phyloP scores from a whole-genome alignment of 2,113 vertebrate genomes.

The Mus pahari region DNA sequence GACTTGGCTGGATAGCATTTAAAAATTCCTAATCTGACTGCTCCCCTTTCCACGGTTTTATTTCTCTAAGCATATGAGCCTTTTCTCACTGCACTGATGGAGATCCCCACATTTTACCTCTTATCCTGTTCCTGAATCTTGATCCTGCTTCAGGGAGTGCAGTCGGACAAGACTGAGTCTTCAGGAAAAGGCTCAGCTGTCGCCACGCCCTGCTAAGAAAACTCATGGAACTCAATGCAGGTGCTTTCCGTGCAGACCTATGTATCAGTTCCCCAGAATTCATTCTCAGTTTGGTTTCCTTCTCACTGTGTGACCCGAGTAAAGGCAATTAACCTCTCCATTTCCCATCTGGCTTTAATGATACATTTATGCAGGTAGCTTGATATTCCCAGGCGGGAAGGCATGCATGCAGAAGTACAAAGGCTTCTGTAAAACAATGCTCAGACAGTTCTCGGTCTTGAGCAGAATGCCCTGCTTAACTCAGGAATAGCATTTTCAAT shows the following conservation, averaged over 20 bases:
- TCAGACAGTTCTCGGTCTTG: not conserved
- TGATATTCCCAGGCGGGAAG: constrained; percentile 13
- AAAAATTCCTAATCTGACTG: rapidly evolving
- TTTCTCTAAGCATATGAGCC: not conserved
- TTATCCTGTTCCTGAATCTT: not conserved
- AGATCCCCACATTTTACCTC: not conserved
- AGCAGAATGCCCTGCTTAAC: not conserved
- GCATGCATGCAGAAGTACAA: not conserved
- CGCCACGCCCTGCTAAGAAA: not conserved
- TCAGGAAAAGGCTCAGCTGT: too few species aligned
- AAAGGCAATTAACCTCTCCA: constrained; percentile 60
- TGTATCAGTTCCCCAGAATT: not conserved
- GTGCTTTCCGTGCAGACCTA: not conserved
- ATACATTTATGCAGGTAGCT: constrained; percentile 40
- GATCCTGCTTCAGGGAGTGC: not conserved
- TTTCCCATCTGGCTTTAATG: constrained; percentile 37
- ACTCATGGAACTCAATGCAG: not conserved
- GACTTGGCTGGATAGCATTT: not conserved
- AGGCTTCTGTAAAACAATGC: not conserved
- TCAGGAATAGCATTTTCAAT: rapidly evolving
- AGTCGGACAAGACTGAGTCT: not conserved
- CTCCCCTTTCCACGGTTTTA: rapidly evolving
- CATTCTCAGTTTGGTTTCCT: constrained; percentile 43
- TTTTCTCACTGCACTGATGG: not conserved
- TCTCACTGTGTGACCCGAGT: constrained; percentile 24